Base-by-base conservation (phyloP, 2,888 invertebrate genomes). In the Cheilosia grossa region DNA sequence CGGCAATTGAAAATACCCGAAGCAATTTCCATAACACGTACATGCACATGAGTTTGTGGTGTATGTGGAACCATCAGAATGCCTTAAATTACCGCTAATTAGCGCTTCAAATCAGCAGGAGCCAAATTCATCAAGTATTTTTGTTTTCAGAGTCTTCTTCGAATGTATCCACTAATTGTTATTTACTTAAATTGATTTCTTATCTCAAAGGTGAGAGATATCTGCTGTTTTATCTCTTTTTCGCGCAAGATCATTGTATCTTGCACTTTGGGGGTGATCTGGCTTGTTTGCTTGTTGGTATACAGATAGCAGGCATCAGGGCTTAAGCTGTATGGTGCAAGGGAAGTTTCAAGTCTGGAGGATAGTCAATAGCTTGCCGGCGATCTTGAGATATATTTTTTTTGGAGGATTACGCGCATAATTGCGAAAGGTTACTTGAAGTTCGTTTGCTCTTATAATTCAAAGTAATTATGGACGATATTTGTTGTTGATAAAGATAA, bases 141-240 rank as follows among this genome's bases (percentile, higher is more conserved):
- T 37, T 37, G 15, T 69, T 44, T 4, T 6, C 19, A 21, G n/a
- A 69, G 9, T 7, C 33, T 56, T 30, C 27, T 30, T 77, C 33
- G 40, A 44, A 53, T 73, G 72, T 42, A 77, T 49, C 24, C 33
- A 72, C 78, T 72, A 78, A 66, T 64, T 63, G 51, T 21, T 70
- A 70, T 56, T 69, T 59, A 17, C 75, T 59, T 37, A 70, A 72
- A 78, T 78, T 51, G 61, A 73, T 77, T 66, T 59, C 53, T 44
- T 59, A 75, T 63, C 64, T 64, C 59, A 44, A 66, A 61, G 77
- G 77, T 82, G 72, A 42, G 47, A 79, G 40, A 69, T 69, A 42
- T 2, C 2, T 17, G 56, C 10, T 59, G 15, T 33, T n/a, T n/a
- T 27, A 4, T 42, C 42, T 4, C 30, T 49, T 27, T 74, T 74